Conservation (phyloP, 2,113 vertebrate species). For the Dendropsophus ebraccatus region DNA sequence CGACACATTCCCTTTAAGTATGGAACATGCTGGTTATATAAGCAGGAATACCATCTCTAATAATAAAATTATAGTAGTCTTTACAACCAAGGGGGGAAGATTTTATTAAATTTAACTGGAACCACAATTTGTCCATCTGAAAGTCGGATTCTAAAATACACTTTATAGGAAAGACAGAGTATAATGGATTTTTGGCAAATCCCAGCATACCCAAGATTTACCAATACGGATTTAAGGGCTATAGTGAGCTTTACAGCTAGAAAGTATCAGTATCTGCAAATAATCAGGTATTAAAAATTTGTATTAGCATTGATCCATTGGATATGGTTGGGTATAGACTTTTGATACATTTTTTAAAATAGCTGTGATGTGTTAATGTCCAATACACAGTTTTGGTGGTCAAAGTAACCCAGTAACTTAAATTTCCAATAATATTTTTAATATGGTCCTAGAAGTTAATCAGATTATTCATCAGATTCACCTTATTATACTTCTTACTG, state of each 20-base stretch:
- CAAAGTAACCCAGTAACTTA: neutral
- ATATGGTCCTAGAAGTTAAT: neutral
- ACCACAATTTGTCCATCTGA: neutral
- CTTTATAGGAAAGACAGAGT: neutral
- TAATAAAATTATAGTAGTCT: neutral
- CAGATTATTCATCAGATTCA: neutral
- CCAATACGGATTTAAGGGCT: no score
- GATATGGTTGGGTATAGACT: neutral
- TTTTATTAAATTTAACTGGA: neutral
- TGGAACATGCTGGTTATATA: no score
- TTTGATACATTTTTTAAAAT: neutral
- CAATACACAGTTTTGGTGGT: no score
- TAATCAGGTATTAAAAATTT: no score
- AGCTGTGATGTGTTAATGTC: neutral
- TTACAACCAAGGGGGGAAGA: neutral
- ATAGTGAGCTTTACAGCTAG: no score
- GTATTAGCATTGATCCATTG: neutral
- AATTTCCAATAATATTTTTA: neutral
- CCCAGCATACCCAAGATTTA: no score
- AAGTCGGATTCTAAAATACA: neutral
- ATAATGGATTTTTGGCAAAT: no score
- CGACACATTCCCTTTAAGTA: no score
- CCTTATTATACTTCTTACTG: neutral
- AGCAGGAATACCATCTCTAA: neutral
- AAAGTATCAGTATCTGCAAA: no score